Evolutionary conservation across 2,113 vertebrate genomes (phyloP).

Genomic region (Pygoscelis antarcticus): DNA sequence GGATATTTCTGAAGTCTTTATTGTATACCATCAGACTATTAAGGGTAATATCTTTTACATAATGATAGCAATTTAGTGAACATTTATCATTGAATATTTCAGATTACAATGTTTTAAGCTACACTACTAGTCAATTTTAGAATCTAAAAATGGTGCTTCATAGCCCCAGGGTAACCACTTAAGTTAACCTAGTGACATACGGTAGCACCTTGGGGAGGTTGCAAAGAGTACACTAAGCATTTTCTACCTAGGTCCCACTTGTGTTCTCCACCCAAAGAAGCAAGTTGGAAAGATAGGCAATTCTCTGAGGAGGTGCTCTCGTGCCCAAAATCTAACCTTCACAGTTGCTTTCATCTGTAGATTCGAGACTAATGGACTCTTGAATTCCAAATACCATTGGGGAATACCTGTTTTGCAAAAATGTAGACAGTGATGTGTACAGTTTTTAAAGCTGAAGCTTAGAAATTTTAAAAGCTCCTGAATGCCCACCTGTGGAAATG

Average conservation of each 20-base stretch:
- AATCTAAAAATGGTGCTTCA: neutral
- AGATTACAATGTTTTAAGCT: neutral
- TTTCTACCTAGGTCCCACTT: neutral
- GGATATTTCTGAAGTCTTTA: conserved; percentile 20
- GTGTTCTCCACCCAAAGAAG: neutral
- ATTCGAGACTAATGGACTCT: neutral
- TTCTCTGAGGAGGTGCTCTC: neutral
- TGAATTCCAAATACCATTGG: neutral
- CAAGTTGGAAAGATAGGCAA: neutral
- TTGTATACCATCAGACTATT: conserved; percentile 26
- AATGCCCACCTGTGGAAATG: neutral
- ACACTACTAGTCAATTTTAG: neutral
- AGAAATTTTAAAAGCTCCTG: neutral
- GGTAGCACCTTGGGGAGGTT: neutral
- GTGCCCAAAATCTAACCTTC: neutral
- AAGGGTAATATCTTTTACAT: conserved; percentile 21
- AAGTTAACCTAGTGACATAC: neutral
- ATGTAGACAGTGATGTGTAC: neutral
- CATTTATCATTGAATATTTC: conserved; percentile 13
- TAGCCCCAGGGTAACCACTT: neutral
- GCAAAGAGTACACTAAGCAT: neutral
- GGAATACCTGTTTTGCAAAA: neutral
- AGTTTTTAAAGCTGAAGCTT: neutral
- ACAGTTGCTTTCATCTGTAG: neutral
- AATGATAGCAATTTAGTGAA: conserved; percentile 42